Evolutionary conservation across 2,888 invertebrate species (phyloP).

Genomic region (Rhopalosiphum nymphaeae): DNA sequence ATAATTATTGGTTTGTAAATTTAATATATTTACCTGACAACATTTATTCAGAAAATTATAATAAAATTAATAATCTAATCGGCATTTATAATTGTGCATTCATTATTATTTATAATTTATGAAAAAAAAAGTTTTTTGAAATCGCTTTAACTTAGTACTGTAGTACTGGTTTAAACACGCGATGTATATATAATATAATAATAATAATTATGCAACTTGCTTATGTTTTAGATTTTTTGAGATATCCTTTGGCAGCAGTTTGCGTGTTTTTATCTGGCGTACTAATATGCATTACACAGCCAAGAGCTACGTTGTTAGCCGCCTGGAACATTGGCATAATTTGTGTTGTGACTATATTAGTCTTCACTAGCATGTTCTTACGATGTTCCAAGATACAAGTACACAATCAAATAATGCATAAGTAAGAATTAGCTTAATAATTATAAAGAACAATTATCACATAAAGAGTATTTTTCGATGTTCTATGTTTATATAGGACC

Average conservation of each 20-base stretch:
- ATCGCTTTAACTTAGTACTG: background rate
- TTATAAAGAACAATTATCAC: background rate
- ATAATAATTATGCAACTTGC: background rate
- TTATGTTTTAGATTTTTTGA: constrained; percentile 71
- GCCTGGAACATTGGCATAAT: constrained; percentile 72
- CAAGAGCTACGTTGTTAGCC: constrained; percentile 72
- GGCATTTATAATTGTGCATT: background rate
- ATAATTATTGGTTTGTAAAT: constrained; percentile 54
- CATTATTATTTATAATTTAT: background rate
- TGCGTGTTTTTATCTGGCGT: constrained; percentile 74
- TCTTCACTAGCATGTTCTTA: constrained; percentile 71
- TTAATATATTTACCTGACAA: background rate
- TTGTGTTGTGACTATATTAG: constrained; percentile 71
- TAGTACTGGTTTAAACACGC: background rate
- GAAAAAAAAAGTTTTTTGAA: background rate
- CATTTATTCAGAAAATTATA: background rate
- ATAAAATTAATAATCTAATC: background rate
- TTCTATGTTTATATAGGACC: constrained; percentile 67
- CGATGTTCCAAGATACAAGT: constrained; percentile 72
- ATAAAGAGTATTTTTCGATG: background rate
- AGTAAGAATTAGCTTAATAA: constrained; percentile 65
- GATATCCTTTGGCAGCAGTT: constrained; percentile 74
- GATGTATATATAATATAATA: background rate
- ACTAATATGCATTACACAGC: constrained; percentile 73
- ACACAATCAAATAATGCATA: constrained; percentile 70